Conservation (phyloP, 2,797 vertebrate species). For the Mormyrops attenuatus region DNA sequence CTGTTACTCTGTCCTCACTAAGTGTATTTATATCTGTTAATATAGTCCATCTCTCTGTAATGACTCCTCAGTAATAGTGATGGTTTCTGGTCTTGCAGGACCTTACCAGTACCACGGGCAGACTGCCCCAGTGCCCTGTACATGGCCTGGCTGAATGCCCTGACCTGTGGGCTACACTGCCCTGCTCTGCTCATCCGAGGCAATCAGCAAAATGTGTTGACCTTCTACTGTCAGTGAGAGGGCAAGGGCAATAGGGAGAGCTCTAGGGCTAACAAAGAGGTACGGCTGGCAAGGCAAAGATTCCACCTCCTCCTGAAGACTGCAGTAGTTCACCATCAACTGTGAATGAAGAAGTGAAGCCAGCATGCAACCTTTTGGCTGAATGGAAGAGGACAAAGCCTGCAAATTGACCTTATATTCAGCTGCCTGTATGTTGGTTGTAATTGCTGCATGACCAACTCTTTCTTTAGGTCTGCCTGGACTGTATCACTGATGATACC, state of each 20-base stretch:
- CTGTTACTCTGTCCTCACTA: neutral
- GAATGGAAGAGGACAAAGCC: neutral
- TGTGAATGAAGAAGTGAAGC: neutral
- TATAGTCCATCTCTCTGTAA: neutral
- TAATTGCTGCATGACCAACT: neutral
- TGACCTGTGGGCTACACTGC: constrained; percentile 57
- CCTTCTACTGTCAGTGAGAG: constrained; percentile 50
- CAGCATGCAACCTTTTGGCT: neutral
- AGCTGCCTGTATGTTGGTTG: neutral
- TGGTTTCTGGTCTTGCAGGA: constrained; percentile 42
- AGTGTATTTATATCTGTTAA: neutral
- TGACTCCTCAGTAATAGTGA: neutral
- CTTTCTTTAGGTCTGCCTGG: neutral
- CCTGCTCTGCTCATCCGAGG: constrained; percentile 58
- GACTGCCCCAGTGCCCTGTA: constrained; percentile 61
- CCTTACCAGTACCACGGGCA: constrained; percentile 54
- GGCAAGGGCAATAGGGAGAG: neutral
- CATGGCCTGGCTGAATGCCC: constrained; percentile 62
- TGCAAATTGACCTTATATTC: neutral
- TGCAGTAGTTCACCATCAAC: neutral
- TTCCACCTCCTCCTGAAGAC: neutral
- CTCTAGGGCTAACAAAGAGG: neutral
- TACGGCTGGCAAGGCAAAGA: neutral
- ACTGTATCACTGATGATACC: neutral
- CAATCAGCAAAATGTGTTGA: constrained; percentile 66